Evolutionary conservation across 2,113 vertebrate species (phyloP).

Genomic region (Etheostoma spectabile): DNA sequence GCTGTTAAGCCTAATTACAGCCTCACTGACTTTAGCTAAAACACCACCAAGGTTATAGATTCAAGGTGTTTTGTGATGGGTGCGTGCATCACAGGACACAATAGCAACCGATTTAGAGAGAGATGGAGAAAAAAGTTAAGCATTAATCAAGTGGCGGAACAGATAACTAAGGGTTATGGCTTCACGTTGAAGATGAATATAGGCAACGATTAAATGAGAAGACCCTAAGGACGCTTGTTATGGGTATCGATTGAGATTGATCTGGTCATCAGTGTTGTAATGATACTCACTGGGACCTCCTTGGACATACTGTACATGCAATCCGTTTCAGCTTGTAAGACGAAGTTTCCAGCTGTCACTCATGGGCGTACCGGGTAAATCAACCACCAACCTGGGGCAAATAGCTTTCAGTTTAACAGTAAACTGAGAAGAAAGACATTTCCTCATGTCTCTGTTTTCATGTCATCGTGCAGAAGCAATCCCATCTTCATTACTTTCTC

Average conservation of each 20-base stretch:
- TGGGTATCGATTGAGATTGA: conserved; percentile 68
- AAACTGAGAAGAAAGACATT: background rate
- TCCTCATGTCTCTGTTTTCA: conserved; percentile 6
- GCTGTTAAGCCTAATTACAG: conserved; percentile 66
- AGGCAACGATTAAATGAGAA: conserved; percentile 25
- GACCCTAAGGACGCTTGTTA: conserved; percentile 56
- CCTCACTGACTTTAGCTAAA: conserved; percentile 65
- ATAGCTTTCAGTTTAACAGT: background rate
- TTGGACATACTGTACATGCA: conserved; percentile 35
- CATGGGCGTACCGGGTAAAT: conserved; percentile 32
- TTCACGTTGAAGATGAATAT: conserved; percentile 28
- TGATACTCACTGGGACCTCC: conserved; percentile 38
- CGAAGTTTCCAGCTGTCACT: conserved; percentile 33
- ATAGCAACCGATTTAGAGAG: conserved; percentile 36
- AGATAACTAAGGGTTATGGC: conserved; percentile 27
- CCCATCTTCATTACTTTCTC: background rate
- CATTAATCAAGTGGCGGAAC: conserved; percentile 16
- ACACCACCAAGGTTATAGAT: conserved; percentile 69
- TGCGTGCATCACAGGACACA: conserved; percentile 38
- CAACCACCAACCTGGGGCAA: conserved; percentile 7
- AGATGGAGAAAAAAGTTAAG: background rate
- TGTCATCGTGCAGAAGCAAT: background rate
- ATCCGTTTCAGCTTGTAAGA: conserved; percentile 55
- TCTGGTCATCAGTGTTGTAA: conserved; percentile 54
- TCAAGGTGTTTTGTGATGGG: conserved; percentile 38